Evolutionary conservation across 2,113 vertebrate genomes (phyloP).

Genomic region (Pygoscelis adeliae): DNA sequence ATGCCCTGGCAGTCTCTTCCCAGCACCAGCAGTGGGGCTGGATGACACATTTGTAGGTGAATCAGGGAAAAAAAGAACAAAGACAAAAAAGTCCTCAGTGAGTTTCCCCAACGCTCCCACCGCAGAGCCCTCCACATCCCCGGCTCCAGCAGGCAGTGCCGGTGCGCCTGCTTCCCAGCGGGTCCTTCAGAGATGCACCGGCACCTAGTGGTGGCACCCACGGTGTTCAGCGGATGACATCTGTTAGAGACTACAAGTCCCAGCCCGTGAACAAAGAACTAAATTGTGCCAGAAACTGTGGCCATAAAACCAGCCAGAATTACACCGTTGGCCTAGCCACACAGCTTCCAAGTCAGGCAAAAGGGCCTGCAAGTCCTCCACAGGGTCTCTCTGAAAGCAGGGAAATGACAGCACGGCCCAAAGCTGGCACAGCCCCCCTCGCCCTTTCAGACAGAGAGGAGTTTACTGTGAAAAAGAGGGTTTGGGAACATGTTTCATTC

Average conservation of each 20-base stretch:
- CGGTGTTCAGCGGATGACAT: accelerated
- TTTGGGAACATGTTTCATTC: background rate
- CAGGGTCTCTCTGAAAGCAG: background rate
- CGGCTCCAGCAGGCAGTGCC: background rate
- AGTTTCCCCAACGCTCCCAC: background rate
- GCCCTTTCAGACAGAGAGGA: background rate
- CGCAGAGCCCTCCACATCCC: background rate
- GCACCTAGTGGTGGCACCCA: background rate
- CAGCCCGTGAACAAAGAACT: background rate
- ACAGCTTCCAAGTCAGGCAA: accelerated
- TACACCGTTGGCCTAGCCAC: background rate
- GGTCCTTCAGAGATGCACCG: background rate
- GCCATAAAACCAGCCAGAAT: background rate
- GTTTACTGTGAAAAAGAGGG: background rate
- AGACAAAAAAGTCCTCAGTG: background rate
- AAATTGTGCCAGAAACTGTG: background rate
- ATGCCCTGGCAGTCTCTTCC: background rate
- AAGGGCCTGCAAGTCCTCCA: background rate
- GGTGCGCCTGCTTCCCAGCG: accelerated
- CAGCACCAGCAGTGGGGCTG: background rate
- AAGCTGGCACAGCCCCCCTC: background rate
- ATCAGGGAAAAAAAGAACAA: background rate
- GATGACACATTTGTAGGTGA: background rate
- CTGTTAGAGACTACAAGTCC: too few species aligned
- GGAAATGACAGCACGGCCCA: background rate